phyloP scores from a whole-genome alignment of 2,113 vertebrate species.

The Oryzias celebensis region DNA sequence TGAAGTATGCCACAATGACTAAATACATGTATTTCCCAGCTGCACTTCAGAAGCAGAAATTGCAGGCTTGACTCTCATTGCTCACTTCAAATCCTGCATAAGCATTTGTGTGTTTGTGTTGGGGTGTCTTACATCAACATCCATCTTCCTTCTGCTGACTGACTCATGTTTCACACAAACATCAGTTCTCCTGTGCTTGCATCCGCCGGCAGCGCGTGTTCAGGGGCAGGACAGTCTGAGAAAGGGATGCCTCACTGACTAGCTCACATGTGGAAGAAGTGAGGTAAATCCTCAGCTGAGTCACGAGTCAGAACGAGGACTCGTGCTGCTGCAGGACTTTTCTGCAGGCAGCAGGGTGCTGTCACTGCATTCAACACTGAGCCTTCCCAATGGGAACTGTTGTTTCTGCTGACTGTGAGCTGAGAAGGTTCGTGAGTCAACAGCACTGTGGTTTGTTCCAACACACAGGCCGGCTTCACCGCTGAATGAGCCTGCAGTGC shows the following conservation, averaged over 20 bases:
- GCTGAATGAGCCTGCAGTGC: too few species aligned
- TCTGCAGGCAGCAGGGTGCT: neutral
- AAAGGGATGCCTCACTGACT: neutral
- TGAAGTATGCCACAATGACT: too few species aligned
- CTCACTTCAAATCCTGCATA: neutral
- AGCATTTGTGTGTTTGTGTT: neutral
- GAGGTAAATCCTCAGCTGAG: neutral
- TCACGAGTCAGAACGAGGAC: neutral
- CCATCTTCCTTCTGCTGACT: neutral
- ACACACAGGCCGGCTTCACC: too few species aligned
- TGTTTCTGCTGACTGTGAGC: too few species aligned
- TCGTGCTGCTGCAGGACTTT: neutral
- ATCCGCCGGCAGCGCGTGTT: neutral
- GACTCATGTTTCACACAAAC: neutral
- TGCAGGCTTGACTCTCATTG: too few species aligned
- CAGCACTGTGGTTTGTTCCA: too few species aligned
- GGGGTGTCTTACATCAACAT: neutral
- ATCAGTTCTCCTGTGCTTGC: neutral
- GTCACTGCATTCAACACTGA: too few species aligned
- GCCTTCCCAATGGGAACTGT: too few species aligned
- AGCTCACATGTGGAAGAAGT: neutral
- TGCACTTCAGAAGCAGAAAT: too few species aligned
- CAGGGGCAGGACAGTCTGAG: neutral
- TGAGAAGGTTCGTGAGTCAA: too few species aligned
- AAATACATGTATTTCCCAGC: too few species aligned